Conservation (phyloP, 2,888 invertebrate genomes). For the Venusia cambrica region DNA sequence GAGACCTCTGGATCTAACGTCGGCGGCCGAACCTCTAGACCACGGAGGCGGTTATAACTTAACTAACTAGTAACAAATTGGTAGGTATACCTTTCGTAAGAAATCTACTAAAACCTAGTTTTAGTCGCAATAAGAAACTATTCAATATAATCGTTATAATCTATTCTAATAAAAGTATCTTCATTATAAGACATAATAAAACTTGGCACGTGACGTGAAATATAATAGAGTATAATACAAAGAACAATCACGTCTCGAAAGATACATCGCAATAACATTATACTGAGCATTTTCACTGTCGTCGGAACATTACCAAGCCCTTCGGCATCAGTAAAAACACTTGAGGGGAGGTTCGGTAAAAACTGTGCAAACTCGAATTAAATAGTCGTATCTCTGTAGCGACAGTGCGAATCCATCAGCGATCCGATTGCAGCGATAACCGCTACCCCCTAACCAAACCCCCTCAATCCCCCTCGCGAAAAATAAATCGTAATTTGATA, state of each 20-base stretch:
- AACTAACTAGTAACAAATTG: no score
- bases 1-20: no score
- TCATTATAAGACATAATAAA: constrained; percentile 18
- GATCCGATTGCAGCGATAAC: constrained; percentile 58
- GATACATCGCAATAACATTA: constrained; percentile 20
- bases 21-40: no score
- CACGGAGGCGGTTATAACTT: no score
- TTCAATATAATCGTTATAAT: no score
- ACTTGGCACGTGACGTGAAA: constrained; percentile 23
- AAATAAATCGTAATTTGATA: constrained; percentile 67
- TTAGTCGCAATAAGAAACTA: no score
- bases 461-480: constrained; percentile 29
- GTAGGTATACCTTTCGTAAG: no score
- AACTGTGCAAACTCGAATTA: constrained; percentile 69
- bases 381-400: constrained; percentile 65
- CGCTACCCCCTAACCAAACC: constrained; percentile 32
- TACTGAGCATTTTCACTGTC: constrained; percentile 28
- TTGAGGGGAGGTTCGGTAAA: constrained; percentile 52
- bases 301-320: constrained; percentile 42
- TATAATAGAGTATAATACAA: constrained; percentile 16
- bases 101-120: no score
- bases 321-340: constrained; percentile 43
- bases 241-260: constrained; percentile 18
- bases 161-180: no score
- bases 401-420: constrained; percentile 70